phyloP scores from a whole-genome alignment of 1,140 invertebrate species.

The Drosophila subpulchrella region DNA sequence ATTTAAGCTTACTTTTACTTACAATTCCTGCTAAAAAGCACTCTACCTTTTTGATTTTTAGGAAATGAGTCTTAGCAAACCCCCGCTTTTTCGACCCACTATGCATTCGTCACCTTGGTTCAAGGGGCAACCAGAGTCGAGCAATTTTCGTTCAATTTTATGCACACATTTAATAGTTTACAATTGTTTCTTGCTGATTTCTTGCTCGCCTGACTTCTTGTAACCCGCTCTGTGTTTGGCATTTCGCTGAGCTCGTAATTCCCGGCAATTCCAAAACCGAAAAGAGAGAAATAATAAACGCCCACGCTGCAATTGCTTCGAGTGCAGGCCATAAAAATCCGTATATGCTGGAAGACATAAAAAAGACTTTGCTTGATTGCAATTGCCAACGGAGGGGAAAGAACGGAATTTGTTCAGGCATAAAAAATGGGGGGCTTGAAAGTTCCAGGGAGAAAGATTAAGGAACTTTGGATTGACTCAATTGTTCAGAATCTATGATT shows the following conservation, averaged over 20 bases:
- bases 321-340: slow-evolving; percentile 32
- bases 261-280: slow-evolving; percentile 22
- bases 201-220: not conserved
- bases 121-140: slow-evolving; percentile 56
- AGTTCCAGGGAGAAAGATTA: not conserved
- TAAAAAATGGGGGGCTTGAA: not conserved
- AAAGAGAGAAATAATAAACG: slow-evolving; percentile 33
- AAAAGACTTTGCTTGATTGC: slow-evolving; percentile 41
- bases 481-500: not conserved
- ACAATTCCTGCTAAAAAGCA: no score
- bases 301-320: slow-evolving; percentile 39
- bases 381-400: slow-evolving; percentile 15
- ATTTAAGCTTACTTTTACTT: no score
- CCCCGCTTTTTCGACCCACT: slow-evolving; percentile 10
- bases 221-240: slow-evolving; percentile 20
- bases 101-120: slow-evolving; percentile 48
- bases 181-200: slow-evolving; percentile 51
- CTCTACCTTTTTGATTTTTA: not conserved
- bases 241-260: slow-evolving; percentile 47
- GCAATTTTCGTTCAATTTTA: slow-evolving; percentile 63
- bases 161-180: slow-evolving; percentile 59
- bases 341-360: slow-evolving; percentile 35
- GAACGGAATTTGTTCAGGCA: slow-evolving; percentile 3
- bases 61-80: no score
- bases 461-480: not conserved